A percentile compares a stretch with the other conserved stretches of the same genome.
These are phyloP conservation scores for Heliconius congener DNA, from an alignment of 1,140 invertebrate genomes.

Conservation along the genomic window DNA sequence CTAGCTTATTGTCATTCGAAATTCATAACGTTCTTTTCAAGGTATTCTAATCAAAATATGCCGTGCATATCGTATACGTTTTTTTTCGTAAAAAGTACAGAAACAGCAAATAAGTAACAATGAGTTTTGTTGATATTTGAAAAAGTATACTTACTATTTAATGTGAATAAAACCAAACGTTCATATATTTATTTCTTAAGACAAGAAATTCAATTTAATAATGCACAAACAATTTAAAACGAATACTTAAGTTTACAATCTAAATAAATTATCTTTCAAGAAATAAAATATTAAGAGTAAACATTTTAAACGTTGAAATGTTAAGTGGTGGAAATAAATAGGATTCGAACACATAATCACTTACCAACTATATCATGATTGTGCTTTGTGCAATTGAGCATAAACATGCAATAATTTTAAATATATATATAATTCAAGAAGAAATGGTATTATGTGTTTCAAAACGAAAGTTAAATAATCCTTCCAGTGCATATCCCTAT, in stretches of 20 bases:
- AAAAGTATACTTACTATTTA: too few relatives aligned
- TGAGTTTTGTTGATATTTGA: background rate
- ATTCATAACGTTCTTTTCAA: slow-evolving; percentile 13
- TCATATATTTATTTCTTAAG: too few relatives aligned
- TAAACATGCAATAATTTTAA: background rate
- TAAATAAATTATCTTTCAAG: too few relatives aligned
- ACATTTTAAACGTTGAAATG: too few relatives aligned
- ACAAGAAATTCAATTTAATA: too few relatives aligned
- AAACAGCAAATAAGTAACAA: background rate
- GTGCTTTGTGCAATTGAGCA: background rate
- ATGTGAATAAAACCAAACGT: too few relatives aligned
- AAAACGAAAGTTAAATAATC: slow-evolving; percentile 49
- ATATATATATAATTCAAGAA: background rate
- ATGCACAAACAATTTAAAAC: too few relatives aligned
- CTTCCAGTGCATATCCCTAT: slow-evolving; percentile 61
- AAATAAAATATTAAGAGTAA: too few relatives aligned
- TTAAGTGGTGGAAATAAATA: background rate
- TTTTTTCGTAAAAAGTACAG: background rate
- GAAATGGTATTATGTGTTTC: background rate
- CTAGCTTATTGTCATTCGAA: slow-evolving; percentile 19
- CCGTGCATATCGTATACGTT: background rate
- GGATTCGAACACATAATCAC: background rate
- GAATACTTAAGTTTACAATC: too few relatives aligned
- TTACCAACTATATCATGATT: background rate
- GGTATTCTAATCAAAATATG: background rate